These are phyloP conservation scores for Urechis unicinctus DNA, from an alignment of 2,888 invertebrate species.

Conservation along the genomic window DNA sequence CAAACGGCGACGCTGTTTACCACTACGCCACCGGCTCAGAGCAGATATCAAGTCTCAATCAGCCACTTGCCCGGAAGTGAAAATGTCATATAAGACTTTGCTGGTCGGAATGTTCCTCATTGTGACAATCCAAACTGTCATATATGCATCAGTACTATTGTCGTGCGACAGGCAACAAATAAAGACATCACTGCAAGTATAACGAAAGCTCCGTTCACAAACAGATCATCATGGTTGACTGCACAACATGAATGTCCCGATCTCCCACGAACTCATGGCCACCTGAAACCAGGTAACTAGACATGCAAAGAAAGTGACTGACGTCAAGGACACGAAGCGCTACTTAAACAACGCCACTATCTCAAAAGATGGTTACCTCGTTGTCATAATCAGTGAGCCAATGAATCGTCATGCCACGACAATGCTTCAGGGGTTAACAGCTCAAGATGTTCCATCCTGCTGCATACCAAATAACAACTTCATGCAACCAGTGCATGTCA, in stretches of 20 bases:
- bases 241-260: constrained; percentile 5
- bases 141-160: constrained; percentile 1
- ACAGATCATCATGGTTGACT: constrained; percentile 1
- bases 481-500: too few species aligned
- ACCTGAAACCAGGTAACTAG: constrained; percentile 5
- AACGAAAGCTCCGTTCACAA: neutral
- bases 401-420: too few species aligned
- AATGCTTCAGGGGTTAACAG: too few species aligned
- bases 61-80: constrained; percentile 4
- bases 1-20: too few species aligned
- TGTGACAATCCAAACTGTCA: constrained; percentile 1
- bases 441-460: too few species aligned
- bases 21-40: too few species aligned
- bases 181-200: neutral
- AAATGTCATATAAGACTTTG: constrained; percentile 5
- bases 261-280: constrained; percentile 3
- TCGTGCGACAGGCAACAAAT: neutral
- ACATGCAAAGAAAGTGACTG: neutral
- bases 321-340: neutral
- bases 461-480: too few species aligned
- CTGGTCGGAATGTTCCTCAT: constrained; percentile 2
- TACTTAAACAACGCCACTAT: neutral
- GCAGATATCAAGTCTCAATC: constrained; percentile 5
- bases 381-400: too few species aligned
- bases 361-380: constrained; percentile 1